Evolutionary conservation across 2,888 invertebrate species (phyloP), one percentile per base, ranked within the genome.

Genomic region (Agrilus mali): DNA sequence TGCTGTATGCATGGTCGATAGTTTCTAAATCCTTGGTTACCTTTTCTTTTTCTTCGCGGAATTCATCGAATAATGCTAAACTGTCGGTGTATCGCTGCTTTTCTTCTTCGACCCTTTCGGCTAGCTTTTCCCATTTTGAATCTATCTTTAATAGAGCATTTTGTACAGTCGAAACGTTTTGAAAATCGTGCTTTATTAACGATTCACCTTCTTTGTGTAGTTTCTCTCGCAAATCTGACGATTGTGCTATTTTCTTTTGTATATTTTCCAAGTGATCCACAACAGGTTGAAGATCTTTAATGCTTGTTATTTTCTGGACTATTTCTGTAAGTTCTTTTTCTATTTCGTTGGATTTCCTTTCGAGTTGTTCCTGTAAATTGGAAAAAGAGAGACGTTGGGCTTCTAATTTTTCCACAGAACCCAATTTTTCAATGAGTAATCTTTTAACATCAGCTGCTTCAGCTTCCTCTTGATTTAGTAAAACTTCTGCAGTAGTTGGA

Each of bases 341-440:
- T 1, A 75, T 73, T 36, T 68, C 68, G 43, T 80, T 71, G 44
- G 86, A 69, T 15, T 78, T 75, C 54, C 80, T 71, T 1, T 75
- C 73, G 32, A 89, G 71, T 50, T 78, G 75, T 47, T 81, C 77
- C 55, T 89, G 84, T 44, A 84, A 68, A 7, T 77, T 67, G 52
- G 81, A 78, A 63, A 93, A 92, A 51, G 83, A 80, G 47, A 81
- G 77, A 80, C 87, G 87, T 46, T 84, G 75, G 15, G 80, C 75
- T 16, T 79, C 78, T 42, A 87, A 73, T 63, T 81, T 80, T 55
- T 83, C 77, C 7, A 85, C 70, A 39, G 76, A 70, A 51, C 79
- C 77, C 50, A 81, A 73, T 53, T 82, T 83, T 13, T 74, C 71
- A 7, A 75, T 75, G 1, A 86, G 73, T 56, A 80, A 77, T 41